Evolutionary conservation across 2,113 vertebrate species (phyloP).

Genomic region (Brienomyrus longianalis): DNA sequence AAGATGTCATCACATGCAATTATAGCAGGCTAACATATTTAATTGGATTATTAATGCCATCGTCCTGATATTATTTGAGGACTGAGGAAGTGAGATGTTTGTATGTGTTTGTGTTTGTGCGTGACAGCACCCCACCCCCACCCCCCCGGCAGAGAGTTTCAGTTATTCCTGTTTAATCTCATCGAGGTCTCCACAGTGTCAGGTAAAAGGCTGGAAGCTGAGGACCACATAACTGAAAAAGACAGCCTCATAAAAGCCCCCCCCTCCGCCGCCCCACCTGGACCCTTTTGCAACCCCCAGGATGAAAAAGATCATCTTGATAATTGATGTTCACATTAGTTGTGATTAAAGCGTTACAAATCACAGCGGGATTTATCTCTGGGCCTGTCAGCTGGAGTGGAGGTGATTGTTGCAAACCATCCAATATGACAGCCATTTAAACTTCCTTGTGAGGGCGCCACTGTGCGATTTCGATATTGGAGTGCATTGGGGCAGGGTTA

Average conservation of each 20-base stretch:
- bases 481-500: not conserved
- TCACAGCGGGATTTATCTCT: not conserved
- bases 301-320: not conserved
- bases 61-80: not conserved
- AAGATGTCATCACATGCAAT: constrained; percentile 9
- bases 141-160: not conserved
- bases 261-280: not conserved
- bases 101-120: not conserved
- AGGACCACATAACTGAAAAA: not conserved
- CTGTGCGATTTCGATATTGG: not conserved
- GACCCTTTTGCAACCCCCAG: not conserved
- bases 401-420: not conserved
- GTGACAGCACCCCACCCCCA: not conserved
- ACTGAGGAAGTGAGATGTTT: not conserved
- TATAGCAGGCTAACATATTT: constrained; percentile 17
- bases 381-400: not conserved
- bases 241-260: not conserved
- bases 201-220: not conserved
- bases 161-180: not conserved
- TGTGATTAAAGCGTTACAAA: not conserved
- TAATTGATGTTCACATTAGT: not conserved
- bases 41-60: constrained; percentile 25
- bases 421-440: not conserved
- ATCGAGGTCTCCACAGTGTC: not conserved
- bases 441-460: not conserved